These are phyloP conservation scores for Trichechus manatus DNA, from an alignment of 2,113 vertebrate species.

Conservation along the genomic window DNA sequence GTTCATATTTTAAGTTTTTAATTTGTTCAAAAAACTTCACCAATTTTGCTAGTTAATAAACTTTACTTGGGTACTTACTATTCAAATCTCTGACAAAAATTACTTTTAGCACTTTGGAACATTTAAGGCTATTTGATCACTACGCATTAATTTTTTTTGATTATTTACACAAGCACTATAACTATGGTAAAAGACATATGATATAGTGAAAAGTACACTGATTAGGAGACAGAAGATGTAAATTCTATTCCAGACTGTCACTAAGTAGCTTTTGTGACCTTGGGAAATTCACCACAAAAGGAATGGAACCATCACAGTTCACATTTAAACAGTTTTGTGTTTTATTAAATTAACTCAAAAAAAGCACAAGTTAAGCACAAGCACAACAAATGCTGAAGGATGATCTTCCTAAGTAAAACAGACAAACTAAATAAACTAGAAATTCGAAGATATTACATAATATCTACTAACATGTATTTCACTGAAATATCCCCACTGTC, in stretches of 20 bases:
- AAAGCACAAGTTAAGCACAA: background rate
- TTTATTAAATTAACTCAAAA: slow-evolving; percentile 41
- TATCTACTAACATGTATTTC: background rate
- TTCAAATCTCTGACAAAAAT: slow-evolving; percentile 10
- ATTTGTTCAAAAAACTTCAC: background rate
- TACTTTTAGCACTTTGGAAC: background rate
- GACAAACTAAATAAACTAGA: background rate
- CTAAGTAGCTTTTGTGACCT: background rate
- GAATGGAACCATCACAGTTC: slow-evolving; percentile 72
- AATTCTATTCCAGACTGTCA: background rate
- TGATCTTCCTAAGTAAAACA: background rate
- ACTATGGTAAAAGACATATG: background rate
- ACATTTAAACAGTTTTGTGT: slow-evolving; percentile 3
- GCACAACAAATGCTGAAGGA: background rate
- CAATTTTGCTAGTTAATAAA: slow-evolving; percentile 10
- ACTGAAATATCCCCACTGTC: background rate
- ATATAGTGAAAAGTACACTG: background rate
- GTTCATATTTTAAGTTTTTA: background rate
- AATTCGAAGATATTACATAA: background rate
- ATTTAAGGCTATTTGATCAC: background rate
- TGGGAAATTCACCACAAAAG: slow-evolving; percentile 27
- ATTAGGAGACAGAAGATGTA: background rate
- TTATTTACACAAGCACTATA: background rate
- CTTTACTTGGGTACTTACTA: background rate
- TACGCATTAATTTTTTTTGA: background rate